phyloP scores from a whole-genome alignment of 2,888 invertebrate species.

The Drosophila emarginata region DNA sequence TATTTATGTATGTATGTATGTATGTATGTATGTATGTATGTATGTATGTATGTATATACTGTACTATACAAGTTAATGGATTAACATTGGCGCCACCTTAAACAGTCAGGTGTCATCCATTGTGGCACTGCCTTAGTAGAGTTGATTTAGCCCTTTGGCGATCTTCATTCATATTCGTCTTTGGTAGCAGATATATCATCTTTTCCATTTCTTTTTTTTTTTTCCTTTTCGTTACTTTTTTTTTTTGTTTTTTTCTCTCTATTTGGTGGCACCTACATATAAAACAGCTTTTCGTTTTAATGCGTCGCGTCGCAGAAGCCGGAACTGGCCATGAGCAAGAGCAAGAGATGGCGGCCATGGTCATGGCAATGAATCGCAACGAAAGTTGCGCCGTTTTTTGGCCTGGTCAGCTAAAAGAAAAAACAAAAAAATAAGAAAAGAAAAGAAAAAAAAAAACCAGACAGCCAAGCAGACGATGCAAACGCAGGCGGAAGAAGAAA shows the following conservation, averaged over 20 bases:
- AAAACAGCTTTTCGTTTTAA: conserved; percentile 67
- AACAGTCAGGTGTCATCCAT: too few relatives aligned
- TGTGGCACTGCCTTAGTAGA: too few relatives aligned
- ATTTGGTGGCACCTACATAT: conserved; percentile 38
- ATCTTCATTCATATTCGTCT: too few relatives aligned
- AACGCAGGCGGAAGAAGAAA: conserved; percentile 70
- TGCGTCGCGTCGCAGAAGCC: conserved; percentile 69
- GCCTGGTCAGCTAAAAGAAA: conserved; percentile 61
- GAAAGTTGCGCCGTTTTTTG: conserved; percentile 76
- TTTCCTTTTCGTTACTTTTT: conserved; percentile 1
- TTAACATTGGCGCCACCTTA: too few relatives aligned
- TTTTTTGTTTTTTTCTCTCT: conserved; percentile 14
- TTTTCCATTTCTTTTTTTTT: background rate
- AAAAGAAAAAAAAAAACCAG: conserved; percentile 30
- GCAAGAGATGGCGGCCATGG: conserved; percentile 32
- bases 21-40: too few relatives aligned
- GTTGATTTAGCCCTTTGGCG: too few relatives aligned
- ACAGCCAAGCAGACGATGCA: conserved; percentile 36
- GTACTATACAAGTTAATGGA: too few relatives aligned
- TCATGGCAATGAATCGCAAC: conserved; percentile 58
- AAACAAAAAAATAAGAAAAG: conserved; percentile 13
- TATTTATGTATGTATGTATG: too few relatives aligned
- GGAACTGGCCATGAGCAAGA: conserved; percentile 58
- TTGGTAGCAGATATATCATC: too few relatives aligned
- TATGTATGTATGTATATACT: too few relatives aligned